Evolutionary conservation across 2,113 vertebrate species (phyloP).

Genomic region (Micronycteris hirsuta): DNA sequence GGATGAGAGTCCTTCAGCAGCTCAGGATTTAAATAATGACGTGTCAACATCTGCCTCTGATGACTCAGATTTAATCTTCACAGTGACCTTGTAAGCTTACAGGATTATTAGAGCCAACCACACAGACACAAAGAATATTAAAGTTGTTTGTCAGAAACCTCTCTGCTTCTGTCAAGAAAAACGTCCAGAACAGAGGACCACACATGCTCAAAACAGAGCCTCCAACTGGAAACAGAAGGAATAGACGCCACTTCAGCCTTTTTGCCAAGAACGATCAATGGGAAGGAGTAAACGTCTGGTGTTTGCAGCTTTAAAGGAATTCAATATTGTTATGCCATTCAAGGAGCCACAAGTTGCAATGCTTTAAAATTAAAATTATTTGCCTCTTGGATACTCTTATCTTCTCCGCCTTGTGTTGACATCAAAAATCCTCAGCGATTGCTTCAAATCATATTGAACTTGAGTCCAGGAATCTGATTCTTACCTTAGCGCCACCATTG

Average conservation of each 20-base stretch:
- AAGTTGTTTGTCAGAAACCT: slow-evolving; percentile 75
- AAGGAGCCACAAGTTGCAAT: slow-evolving; percentile 25
- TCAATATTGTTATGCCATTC: slow-evolving; percentile 56
- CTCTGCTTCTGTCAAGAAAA: slow-evolving; percentile 69
- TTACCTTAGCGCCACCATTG: background rate
- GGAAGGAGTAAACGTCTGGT: background rate
- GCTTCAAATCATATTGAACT: slow-evolving; percentile 37
- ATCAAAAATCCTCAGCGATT: slow-evolving; percentile 44
- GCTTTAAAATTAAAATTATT: slow-evolving; percentile 40
- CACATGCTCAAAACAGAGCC: slow-evolving; percentile 54
- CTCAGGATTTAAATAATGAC: slow-evolving; percentile 70
- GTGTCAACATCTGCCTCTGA: slow-evolving; percentile 57
- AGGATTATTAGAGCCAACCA: slow-evolving; percentile 71
- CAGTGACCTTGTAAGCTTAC: slow-evolving; percentile 58
- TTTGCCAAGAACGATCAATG: slow-evolving; percentile 64
- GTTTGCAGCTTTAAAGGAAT: slow-evolving; percentile 23
- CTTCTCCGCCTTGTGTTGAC: slow-evolving; percentile 46
- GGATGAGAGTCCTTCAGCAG: slow-evolving; percentile 42
- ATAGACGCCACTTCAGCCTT: slow-evolving; percentile 56
- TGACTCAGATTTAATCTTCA: slow-evolving; percentile 71
- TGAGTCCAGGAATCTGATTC: background rate
- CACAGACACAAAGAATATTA: slow-evolving; percentile 67
- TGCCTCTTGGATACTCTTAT: slow-evolving; percentile 47
- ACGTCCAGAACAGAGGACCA: slow-evolving; percentile 63
- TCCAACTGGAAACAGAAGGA: slow-evolving; percentile 62